Evolutionary conservation across 2,888 invertebrate species (phyloP), one percentile per base, ranked within the genome.

Genomic region (Standfussiana lucernea): DNA sequence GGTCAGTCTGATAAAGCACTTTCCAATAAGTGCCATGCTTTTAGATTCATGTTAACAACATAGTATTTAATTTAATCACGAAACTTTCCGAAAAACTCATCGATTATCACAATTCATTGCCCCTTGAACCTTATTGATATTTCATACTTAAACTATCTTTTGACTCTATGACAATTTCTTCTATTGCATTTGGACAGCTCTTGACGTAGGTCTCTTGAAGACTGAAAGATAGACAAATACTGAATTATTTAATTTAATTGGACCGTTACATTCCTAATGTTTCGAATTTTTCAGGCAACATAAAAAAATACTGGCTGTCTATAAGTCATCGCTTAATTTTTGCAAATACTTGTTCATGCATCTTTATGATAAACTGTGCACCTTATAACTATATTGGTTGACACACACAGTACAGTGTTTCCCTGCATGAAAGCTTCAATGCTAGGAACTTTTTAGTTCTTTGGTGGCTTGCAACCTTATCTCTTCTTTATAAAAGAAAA

Each of bases 1-100:
- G 82, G 64, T 66, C 82, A 77, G 40, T 72, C 47, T 32, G 82
- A 86, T 87, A 83, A 72, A 45, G n/a, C 56, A 64, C 67, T 72
- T 67, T 62, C 35, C 47, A 65, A 69, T 47, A 59, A 70, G 42
- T 50, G 42, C 42, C 47, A 68, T 50, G 47, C 66, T 59, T 78
- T 66, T 68, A 72, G 24, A 18, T 40, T 37, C n/a, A 71, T 71
- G 56, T 72, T 61, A 80, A 75, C 59, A 56, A 56, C 32, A 40
- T 18, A 47, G n/a, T 76, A 35, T 64, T 64, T 76, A 35, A 68
- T 82, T 64, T 59, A 82, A 68, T 69, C 21, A 47, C 8, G 24
- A 24, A 62, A 47, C 32, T 56, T 37, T 65, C 5, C 7, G 0
- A 13, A 66, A 42, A 35, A 40, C 7, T 35, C 18, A 28, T 3